Evolutionary conservation across 2,797 vertebrate species (phyloP), one percentile per base, ranked within the genome.

Genomic region (Alexandromys oeconomus): DNA sequence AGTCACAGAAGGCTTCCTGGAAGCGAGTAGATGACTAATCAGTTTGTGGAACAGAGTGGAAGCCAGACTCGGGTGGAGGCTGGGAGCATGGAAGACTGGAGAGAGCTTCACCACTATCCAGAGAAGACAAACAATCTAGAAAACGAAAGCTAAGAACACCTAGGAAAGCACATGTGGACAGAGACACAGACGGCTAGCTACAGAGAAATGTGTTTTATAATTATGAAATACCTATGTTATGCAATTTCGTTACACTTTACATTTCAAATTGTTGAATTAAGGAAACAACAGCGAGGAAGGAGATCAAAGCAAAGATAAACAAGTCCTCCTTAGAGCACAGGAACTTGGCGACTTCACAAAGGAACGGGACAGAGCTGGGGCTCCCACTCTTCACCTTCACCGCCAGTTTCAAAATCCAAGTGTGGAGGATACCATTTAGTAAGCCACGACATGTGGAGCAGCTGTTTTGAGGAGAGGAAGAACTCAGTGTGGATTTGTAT

Each of bases 211-310:
- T 95, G 48, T 23, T 74, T 78, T 91, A 40, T 31, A 92, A 90
- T 81, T 87, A 87, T 6, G 65, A 90, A 80, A 76, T 89, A 87
- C 71, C 12, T 51, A 73, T 25, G 14, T 59, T 77, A 85, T n/a
- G 3, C 1, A 91, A 23, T 80, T 90, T 87, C 76, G 71, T 48
- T 74, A 87, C 59, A 94, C 25, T 73, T 88, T 34, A 91, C 71
- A 92, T 82, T 89, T 87, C 93, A 95, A 94, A 85, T 29, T 91
- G 69, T 43, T 87, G n/a, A 94, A 80, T 71, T 94, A 90, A 80
- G 71, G 81, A 87, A 86, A 93, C 2, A 95, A 51, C 51, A 80
- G 23, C 34, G 31, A 94, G 78, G 9, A 94, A 96, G 29, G 31
- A 74, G 27, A 93, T 79, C 43, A 73, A 71, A 91, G 87, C 77